Evolutionary conservation across 2,888 invertebrate species (phyloP).

Genomic region (Dicyrtoma fusca): DNA sequence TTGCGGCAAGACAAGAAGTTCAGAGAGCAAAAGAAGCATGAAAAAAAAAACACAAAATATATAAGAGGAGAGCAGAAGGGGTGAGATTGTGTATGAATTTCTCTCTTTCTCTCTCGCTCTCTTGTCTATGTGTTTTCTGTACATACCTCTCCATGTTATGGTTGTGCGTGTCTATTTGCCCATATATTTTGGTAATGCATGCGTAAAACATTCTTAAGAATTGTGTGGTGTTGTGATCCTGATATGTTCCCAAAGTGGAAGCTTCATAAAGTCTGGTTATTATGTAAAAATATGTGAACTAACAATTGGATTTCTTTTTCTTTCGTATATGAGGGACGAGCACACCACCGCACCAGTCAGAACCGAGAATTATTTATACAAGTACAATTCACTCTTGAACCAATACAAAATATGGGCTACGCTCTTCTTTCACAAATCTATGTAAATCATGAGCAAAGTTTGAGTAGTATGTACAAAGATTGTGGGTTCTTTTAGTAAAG

Average conservation of each 20-base stretch:
- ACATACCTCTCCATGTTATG: no score
- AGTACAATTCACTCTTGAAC: conserved; percentile 5
- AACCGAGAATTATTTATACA: conserved; percentile 8
- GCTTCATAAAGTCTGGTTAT: neutral
- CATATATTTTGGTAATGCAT: conserved; percentile 25
- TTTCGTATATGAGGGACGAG: no score
- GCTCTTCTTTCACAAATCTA: conserved; percentile 6
- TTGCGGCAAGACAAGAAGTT: conserved; percentile 40
- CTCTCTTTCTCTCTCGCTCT: conserved; percentile 1
- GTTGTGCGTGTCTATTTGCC: conserved; percentile 6
- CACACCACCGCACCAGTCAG: no score
- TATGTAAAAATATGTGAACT: conserved; percentile 6
- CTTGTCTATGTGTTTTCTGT: no score
- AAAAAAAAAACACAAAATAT: conserved; percentile 1
- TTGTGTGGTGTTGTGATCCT: neutral
- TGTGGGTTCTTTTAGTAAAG: no score
- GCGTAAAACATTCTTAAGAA: conserved; percentile 21
- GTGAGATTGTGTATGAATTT: conserved; percentile 29
- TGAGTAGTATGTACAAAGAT: no score
- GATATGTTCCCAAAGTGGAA: neutral
- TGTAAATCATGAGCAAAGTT: conserved; percentile 20
- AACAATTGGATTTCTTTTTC: no score
- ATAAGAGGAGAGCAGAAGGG: conserved; percentile 17
- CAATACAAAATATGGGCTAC: conserved; percentile 6
- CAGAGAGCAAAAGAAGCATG: conserved; percentile 34